These are phyloP conservation scores for Peromyscus polionotus DNA, from an alignment of 2,113 vertebrate genomes.

Conservation along the genomic window DNA sequence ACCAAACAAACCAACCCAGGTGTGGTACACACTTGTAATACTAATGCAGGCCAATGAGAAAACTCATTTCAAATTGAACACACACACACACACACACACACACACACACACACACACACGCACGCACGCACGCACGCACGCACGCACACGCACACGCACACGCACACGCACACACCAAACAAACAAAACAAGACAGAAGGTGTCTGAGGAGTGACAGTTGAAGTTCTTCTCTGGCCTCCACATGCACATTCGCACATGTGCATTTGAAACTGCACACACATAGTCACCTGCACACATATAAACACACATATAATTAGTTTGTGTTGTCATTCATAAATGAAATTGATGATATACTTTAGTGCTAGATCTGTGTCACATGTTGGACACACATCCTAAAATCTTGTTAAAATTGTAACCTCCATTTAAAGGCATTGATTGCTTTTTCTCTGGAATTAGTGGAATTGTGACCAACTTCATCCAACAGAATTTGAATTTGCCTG, in stretches of 20 bases:
- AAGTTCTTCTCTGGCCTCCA: not conserved
- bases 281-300: not conserved
- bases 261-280: not conserved
- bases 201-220: not conserved
- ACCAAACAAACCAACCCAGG: not conserved
- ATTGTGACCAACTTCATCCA: not conserved
- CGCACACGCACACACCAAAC: not conserved
- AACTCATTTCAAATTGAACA: not conserved
- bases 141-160: not conserved
- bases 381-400: not conserved
- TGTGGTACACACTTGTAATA: not conserved
- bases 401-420: not conserved
- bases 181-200: not conserved
- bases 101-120: not conserved
- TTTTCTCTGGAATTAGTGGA: not conserved
- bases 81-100: not conserved
- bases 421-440: not conserved
- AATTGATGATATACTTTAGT: not conserved
- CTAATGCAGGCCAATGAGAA: not conserved
- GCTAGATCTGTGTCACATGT: not conserved
- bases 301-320: not conserved
- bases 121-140: no score
- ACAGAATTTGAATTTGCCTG: not conserved
- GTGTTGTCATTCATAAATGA: not conserved
- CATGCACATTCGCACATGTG: not conserved